Conservation (phyloP, 2,888 invertebrate genomes). For the Eupelmus urozonus region DNA sequence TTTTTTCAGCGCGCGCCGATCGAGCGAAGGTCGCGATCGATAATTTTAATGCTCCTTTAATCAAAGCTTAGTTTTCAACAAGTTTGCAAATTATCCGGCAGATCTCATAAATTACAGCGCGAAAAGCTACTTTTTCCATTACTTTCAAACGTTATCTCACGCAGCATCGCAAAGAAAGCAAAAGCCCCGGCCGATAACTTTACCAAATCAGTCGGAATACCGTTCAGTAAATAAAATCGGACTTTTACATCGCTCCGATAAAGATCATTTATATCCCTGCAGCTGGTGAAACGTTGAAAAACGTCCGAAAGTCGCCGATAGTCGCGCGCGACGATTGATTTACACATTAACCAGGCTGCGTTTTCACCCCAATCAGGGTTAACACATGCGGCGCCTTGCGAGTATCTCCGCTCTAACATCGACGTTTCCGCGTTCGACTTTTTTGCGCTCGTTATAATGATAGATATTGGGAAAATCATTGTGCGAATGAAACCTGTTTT, state of each 20-base stretch:
- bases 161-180: constrained; percentile 4
- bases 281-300: background rate
- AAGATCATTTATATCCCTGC: constrained; percentile 45
- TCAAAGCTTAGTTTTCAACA: too few species aligned
- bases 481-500: constrained; percentile 30
- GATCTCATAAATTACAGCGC: too few species aligned
- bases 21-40: too few species aligned
- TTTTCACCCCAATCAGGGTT: constrained; percentile 41
- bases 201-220: background rate
- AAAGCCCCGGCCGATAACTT: constrained; percentile 7
- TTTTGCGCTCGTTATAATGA: constrained; percentile 29
- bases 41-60: too few species aligned
- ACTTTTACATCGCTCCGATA: constrained; percentile 48
- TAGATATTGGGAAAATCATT: constrained; percentile 50
- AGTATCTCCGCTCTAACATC: background rate
- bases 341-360: background rate
- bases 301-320: constrained; percentile 6
- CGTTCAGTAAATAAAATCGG: constrained; percentile 36
- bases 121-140: too few species aligned
- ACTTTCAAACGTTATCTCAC: background rate
- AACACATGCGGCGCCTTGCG: background rate
- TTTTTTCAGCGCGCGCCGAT: too few species aligned
- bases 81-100: too few species aligned
- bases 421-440: constrained; percentile 27
- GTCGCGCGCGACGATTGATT: constrained; percentile 26